These are phyloP conservation scores for Saiga tatarica DNA, from an alignment of 2,113 vertebrate species.

Conservation along the genomic window DNA sequence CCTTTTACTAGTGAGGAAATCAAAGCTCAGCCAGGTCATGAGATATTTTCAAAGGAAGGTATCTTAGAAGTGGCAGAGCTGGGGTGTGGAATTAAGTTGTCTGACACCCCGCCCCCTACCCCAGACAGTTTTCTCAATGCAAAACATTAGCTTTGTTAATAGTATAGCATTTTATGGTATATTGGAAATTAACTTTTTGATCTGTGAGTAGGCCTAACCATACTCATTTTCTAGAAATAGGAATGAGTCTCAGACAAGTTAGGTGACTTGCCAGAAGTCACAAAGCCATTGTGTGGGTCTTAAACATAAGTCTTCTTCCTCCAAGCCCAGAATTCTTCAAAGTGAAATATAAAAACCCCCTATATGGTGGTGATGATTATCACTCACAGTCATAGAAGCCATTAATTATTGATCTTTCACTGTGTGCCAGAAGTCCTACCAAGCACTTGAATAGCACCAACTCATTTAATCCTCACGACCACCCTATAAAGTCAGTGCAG, in stretches of 20 bases:
- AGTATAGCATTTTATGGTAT: neutral
- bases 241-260: neutral
- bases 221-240: neutral
- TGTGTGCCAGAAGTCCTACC: neutral
- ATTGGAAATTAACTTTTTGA: neutral
- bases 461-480: neutral
- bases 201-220: neutral
- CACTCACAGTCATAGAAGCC: neutral
- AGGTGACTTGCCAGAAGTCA: neutral
- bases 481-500: neutral
- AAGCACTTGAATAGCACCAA: neutral
- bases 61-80: neutral
- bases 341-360: neutral
- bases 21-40: neutral
- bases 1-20: neutral
- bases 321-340: neutral
- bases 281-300: neutral
- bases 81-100: neutral
- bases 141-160: neutral
- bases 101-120: fast-evolving
- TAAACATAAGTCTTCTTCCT: neutral
- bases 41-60: neutral
- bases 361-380: neutral
- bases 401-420: neutral
- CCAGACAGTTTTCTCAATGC: neutral